Evolutionary conservation across 1,140 invertebrate genomes (phyloP).

Genomic region (Lasaia peninsularis): DNA sequence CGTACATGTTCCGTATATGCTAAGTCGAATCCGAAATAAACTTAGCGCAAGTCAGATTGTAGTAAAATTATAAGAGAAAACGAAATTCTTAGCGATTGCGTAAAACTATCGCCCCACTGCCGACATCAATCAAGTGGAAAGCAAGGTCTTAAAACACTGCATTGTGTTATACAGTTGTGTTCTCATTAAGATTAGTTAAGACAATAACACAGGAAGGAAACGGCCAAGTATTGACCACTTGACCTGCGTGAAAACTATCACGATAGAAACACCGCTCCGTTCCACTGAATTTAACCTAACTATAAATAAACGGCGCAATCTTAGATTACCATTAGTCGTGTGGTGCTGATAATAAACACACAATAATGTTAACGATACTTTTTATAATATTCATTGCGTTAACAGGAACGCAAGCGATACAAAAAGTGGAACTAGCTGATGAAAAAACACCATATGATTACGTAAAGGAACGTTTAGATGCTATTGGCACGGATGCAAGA

Average conservation of each 20-base stretch:
- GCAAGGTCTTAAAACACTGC: conserved; percentile 66
- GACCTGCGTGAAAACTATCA: conserved; percentile 63
- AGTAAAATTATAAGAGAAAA: conserved; percentile 48
- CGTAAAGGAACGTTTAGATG: conserved; percentile 57
- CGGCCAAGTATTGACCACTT: conserved; percentile 45
- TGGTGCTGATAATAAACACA: conserved; percentile 47
- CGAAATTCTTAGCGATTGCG: conserved; percentile 59
- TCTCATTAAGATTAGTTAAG: conserved; percentile 68
- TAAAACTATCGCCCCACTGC: conserved; percentile 61
- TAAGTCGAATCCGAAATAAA: not conserved
- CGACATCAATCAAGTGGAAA: conserved; percentile 67
- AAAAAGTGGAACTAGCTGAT: conserved; percentile 49
- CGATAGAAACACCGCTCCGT: conserved; percentile 58
- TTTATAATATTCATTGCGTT: conserved; percentile 41
- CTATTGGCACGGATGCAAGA: conserved; percentile 44
- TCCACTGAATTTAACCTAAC: conserved; percentile 65
- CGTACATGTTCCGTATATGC: too few species aligned
- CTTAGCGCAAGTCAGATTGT: not conserved
- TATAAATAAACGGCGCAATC: conserved; percentile 70
- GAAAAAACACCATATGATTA: conserved; percentile 69
- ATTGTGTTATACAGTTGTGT: conserved; percentile 64
- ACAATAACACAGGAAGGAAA: conserved; percentile 75
- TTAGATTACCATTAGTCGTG: conserved; percentile 62
- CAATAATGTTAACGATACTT: conserved; percentile 57
- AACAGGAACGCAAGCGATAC: conserved; percentile 38